Evolutionary conservation across 2,888 invertebrate genomes (phyloP), one percentile per base, ranked within the genome.

Genomic region (Drosophila algonquin): DNA sequence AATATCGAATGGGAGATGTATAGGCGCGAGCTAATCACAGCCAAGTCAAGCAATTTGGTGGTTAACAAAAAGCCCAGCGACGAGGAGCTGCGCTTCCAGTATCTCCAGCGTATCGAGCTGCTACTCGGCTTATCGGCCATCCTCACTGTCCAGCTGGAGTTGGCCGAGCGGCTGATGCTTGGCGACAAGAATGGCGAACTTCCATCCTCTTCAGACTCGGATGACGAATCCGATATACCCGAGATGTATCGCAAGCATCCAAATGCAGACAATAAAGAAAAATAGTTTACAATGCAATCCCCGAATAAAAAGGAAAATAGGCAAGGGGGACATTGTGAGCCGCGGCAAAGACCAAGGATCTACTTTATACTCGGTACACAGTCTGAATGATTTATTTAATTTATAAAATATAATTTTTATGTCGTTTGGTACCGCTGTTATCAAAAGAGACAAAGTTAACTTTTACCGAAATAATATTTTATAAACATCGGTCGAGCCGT

Each of bases 91-190:
- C 70, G 73, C 7, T 45, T 48, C 0, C 63, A 72, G 3, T 78
- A 81, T 46, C 54, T 57, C 2, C 64, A 63, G 0, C 64, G 70
- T 1, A 40, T 81, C 0, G 63, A 72, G 16, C 55, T 52, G 4
- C 7, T 63, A 7, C 24, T 54, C 8, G 50, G 58, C 1, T 24
- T 76, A 0, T n/a, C 46, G 1, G 30, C 40, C 24, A 59, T 84
- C 6, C 24, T 81, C 14, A 35, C 56, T 1, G 48, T 68, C 1
- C 81, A 81, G 68, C 12, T 81, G 6, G 63, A 78, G n/a, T 62
- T 84, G n/a, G 46, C 81, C 1, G 63, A 81, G 9, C 60, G 63
- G 1, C 6, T 70, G 18, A 40, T 81, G 0, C 61, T 78, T 5
- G 72, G 72, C 16, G 72, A 72, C 18, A 14, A 47, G 46, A 3